Base-by-base conservation (phyloP, 2,888 invertebrate genomes). In the Neoscelio sp. region DNA sequence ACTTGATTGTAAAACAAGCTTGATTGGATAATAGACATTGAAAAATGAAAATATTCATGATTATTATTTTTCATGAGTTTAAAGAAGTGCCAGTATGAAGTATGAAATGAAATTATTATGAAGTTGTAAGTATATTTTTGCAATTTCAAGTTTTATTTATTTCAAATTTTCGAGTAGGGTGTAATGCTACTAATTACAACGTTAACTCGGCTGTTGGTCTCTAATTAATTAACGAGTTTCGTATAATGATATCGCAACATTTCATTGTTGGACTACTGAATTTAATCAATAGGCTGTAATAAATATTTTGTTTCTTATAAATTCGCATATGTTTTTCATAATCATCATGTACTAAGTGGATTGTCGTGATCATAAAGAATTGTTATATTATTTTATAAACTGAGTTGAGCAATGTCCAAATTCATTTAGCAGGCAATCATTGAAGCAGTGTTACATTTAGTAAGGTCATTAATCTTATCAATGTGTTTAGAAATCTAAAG, bases 1-100 rank as follows among this genome's bases (percentile, higher is more conserved):
- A 44, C 30, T 33, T 62, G 46, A 50, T 50, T 26, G 50, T 12
- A 8, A 17, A 17, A 12, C 28, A 28, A 50, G 12, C 20, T 44
- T 10, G 18, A 42, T 40, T 33, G 50, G 50, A 50, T 30, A 30
- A 54, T 35, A 54, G 18, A 35, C 15, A 35, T 35, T 33, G 8
- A 12, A 13, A 17, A 52, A 52, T 28, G 13, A 52, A 52, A 52
- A 52, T 13, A n/a, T 33, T 3, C 10, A n/a, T 2, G n/a, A 30
- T 17, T 28, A 30, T 17, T 8, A 5, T 50, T 28, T 33, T 50
- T 50, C 10, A 33, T n/a, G 2, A 2, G 3, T 33, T 33, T 33
- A 33, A 33, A 3, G 2, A 33, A n/a, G 6, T n/a, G 2, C 10
- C n/a, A n/a, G n/a, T n/a, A n/a, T n/a, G n/a, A n/a, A n/a, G 4